Percentiles rank a stretch among this genome's conserved stretches.
These are phyloP conservation scores for Bombus consobrinus DNA, from an alignment of 1,140 invertebrate genomes.

Conservation along the genomic window DNA sequence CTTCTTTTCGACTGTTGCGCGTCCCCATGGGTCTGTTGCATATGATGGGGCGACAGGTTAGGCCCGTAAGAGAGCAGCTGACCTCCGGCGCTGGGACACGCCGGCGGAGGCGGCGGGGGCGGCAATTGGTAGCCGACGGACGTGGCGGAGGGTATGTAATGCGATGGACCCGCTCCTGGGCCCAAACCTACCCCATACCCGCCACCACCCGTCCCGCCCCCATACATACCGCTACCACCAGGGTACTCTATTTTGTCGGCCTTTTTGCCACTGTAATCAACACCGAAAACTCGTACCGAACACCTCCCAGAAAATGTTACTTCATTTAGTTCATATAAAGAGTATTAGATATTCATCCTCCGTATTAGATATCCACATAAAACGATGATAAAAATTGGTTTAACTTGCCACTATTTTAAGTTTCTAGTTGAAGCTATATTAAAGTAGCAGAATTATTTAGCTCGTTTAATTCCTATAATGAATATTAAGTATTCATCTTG, in stretches of 20 bases:
- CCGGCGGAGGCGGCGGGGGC: constrained; percentile 75
- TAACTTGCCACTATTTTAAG: too few relatives aligned
- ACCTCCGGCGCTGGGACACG: constrained; percentile 69
- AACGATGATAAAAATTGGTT: too few relatives aligned
- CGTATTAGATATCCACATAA: too few relatives aligned
- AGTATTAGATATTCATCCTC: neutral
- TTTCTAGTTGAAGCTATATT: too few relatives aligned
- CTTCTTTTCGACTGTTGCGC: constrained; percentile 82
- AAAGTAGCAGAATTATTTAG: too few relatives aligned
- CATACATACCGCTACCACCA: constrained; percentile 80
- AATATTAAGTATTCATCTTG: too few relatives aligned
- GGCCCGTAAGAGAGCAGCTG: constrained; percentile 80
- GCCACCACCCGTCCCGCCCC: constrained; percentile 80
- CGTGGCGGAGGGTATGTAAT: constrained; percentile 83
- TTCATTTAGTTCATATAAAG: neutral
- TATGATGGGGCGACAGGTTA: constrained; percentile 78
- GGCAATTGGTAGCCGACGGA: constrained; percentile 80
- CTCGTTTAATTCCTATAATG: too few relatives aligned
- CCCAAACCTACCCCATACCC: constrained; percentile 78
- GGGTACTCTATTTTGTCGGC: constrained; percentile 81
- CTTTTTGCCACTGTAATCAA: constrained; percentile 12
- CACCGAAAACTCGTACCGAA: neutral
- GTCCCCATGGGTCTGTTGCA: constrained; percentile 79
- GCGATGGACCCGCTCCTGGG: constrained; percentile 80
- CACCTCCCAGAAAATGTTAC: neutral